These are phyloP conservation scores for Anarhynchus alexandrinus DNA, from an alignment of 2,113 vertebrate species.

Conservation along the genomic window DNA sequence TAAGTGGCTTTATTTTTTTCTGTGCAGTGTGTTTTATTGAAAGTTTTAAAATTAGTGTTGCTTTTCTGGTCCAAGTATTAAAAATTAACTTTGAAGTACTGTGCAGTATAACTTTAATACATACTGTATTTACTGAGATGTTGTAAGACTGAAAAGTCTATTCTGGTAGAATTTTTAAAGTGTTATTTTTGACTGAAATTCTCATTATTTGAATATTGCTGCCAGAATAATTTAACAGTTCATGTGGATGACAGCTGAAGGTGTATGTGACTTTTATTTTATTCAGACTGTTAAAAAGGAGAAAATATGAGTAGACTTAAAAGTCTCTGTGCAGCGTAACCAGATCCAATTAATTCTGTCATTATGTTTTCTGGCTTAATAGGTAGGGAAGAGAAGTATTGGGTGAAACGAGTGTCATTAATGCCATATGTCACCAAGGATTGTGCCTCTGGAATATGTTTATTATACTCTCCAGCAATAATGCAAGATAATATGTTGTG, in stretches of 20 bases:
- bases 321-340: background rate
- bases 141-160: background rate
- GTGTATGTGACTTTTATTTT: background rate
- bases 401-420: background rate
- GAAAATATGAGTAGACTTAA: background rate
- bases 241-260: background rate
- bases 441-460: background rate
- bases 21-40: background rate
- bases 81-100: background rate
- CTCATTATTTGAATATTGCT: background rate
- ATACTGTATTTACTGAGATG: background rate
- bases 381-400: background rate
- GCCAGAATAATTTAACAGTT: background rate
- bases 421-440: background rate
- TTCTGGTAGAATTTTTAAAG: background rate
- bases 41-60: background rate
- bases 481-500: background rate
- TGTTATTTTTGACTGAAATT: background rate
- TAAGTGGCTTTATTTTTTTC: background rate
- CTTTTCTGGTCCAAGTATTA: background rate
- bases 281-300: background rate
- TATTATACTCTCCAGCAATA: background rate
- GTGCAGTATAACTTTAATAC: background rate
- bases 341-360: background rate
- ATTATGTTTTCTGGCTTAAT: background rate